Percentiles rank a stretch among this genome's conserved stretches.
Conservation (phyloP, 2,113 vertebrate genomes). For the Struthidea cinerea region DNA sequence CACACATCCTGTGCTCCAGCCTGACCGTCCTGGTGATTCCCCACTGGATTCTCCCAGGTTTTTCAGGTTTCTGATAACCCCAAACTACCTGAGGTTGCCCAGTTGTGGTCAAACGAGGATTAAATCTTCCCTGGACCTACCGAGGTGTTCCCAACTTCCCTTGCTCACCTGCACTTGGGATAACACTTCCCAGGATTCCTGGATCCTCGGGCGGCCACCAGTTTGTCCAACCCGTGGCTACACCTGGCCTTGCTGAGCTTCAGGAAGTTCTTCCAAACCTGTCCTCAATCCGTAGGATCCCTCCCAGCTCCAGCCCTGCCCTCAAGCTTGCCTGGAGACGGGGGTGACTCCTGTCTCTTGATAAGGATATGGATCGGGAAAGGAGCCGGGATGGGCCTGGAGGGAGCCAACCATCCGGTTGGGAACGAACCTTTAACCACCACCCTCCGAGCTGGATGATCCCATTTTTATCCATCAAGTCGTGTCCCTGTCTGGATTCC, state of each 20-base stretch:
- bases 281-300: background rate
- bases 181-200: background rate
- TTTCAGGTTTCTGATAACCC: background rate
- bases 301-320: background rate
- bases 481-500: background rate
- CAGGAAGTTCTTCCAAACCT: background rate
- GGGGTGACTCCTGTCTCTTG: background rate
- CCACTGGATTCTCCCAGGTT: background rate
- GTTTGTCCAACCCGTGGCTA: background rate
- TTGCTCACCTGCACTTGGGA: background rate
- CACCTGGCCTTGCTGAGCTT: background rate
- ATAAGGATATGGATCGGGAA: background rate
- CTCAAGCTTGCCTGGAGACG: background rate
- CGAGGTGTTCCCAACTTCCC: background rate
- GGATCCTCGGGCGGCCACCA: background rate
- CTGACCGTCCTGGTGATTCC: background rate
- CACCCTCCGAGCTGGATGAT: rapidly evolving
- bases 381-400: background rate
- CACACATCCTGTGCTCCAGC: background rate
- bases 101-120: background rate
- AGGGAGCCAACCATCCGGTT: background rate
- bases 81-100: background rate
- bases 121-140: background rate
- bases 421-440: background rate
- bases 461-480: background rate